Percentiles rank a stretch among this genome's conserved stretches.
phyloP scores from a whole-genome alignment of 2,797 vertebrate genomes.

The Diglossa cyanea region DNA sequence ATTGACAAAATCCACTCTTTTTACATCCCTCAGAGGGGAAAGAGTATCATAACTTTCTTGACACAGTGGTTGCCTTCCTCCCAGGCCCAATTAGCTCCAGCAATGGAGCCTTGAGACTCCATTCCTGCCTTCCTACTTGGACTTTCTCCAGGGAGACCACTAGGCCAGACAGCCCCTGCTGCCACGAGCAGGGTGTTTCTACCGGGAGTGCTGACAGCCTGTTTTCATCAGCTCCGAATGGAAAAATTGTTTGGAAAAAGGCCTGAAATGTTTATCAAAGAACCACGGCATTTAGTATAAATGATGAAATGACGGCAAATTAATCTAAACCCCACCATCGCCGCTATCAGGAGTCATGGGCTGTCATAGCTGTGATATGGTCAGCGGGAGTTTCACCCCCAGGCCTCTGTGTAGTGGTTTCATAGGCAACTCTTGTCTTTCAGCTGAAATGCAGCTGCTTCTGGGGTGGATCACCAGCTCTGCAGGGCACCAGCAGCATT shows the following conservation, averaged over 20 bases:
- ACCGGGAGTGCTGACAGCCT: conserved; percentile 36
- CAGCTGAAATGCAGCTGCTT: neutral
- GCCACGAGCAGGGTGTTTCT: conserved; percentile 34
- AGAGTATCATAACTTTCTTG: neutral
- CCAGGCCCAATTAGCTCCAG: neutral
- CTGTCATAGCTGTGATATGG: neutral
- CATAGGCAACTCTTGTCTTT: neutral
- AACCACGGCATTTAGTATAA: conserved; percentile 30
- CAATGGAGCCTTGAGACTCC: neutral
- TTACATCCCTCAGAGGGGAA: neutral
- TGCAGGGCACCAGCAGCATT: neutral
- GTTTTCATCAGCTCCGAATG: conserved; percentile 49
- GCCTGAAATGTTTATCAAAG: conserved; percentile 67
- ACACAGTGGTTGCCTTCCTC: neutral
- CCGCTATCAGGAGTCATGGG: neutral
- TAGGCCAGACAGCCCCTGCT: conserved; percentile 30
- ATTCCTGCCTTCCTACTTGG: conserved; percentile 4
- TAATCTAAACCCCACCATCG: neutral
- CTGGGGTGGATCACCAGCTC: neutral
- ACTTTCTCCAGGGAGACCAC: conserved; percentile 51
- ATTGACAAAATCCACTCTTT: neutral
- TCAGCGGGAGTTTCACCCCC: neutral
- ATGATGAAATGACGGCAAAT: conserved; percentile 47
- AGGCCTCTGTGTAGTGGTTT: neutral
- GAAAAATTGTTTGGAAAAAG: conserved; percentile 65